Conservation (phyloP, 2,888 invertebrate genomes). For the Drosophila leonis region DNA sequence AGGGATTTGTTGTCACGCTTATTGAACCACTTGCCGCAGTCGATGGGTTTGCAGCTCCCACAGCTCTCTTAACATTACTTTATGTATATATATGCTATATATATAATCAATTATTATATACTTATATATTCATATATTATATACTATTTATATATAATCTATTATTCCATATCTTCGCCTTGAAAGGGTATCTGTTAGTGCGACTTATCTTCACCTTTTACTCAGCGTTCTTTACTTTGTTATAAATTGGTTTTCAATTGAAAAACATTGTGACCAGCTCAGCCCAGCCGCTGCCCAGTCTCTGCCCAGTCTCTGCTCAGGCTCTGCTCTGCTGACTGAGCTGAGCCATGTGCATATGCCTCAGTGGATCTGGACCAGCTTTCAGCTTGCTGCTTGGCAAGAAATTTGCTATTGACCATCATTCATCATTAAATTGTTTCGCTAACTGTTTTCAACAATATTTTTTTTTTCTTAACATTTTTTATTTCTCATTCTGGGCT, state of each 20-base stretch:
- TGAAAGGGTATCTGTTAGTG: slow-evolving; percentile 22
- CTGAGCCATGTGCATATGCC: slow-evolving; percentile 61
- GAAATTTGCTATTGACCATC: slow-evolving; percentile 72
- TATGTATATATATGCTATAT: no score
- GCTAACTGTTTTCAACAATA: slow-evolving; percentile 76
- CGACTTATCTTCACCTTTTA: background rate
- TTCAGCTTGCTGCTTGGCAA: slow-evolving; percentile 3
- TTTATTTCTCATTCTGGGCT: slow-evolving; percentile 2
- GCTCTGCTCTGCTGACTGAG: slow-evolving; percentile 42
- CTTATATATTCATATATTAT: no score
- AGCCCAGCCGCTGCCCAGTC: slow-evolving; percentile 1
- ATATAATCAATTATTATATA: no score
- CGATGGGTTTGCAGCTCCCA: no score
- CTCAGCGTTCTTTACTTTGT: slow-evolving; percentile 39
- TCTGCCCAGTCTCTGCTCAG: background rate
- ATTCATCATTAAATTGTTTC: slow-evolving; percentile 82
- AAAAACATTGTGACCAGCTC: slow-evolving; percentile 43
- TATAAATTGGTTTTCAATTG: slow-evolving; percentile 68
- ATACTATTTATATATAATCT: no score
- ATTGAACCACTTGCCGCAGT: no score
- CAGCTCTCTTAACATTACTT: no score
- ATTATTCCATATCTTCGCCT: no score
- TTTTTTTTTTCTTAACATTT: slow-evolving; percentile 25
- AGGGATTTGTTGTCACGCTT: no score
- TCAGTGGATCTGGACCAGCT: slow-evolving; percentile 29